Percentiles rank a stretch among this genome's conserved stretches.
phyloP scores from a whole-genome alignment of 2,888 invertebrate genomes.

The Aricia artaxerxes region DNA sequence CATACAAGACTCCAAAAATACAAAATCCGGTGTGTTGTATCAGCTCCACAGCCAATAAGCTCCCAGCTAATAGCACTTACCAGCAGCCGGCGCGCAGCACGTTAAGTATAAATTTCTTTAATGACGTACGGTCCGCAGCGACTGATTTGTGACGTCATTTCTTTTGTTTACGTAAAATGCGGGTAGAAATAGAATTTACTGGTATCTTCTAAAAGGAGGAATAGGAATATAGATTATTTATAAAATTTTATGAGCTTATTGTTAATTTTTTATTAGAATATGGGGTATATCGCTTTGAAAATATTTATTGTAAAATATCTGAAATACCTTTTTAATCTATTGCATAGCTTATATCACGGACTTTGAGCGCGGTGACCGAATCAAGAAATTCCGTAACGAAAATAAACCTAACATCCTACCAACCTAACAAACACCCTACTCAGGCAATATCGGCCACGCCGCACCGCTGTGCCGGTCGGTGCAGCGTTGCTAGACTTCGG shows the following conservation, averaged over 20 bases:
- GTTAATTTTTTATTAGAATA: too few relatives aligned
- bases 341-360: too few relatives aligned
- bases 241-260: not conserved
- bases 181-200: not conserved
- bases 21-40: not conserved
- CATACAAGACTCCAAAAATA: not conserved
- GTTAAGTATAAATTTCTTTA: conserved; percentile 62
- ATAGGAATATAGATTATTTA: not conserved
- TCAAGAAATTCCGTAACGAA: too few relatives aligned
- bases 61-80: conserved; percentile 54
- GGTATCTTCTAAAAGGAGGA: not conserved
- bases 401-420: too few relatives aligned
- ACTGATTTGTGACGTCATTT: conserved; percentile 12
- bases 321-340: too few relatives aligned
- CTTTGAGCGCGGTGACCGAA: too few relatives aligned
- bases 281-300: too few relatives aligned
- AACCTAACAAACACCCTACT: too few relatives aligned
- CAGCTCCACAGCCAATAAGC: conserved; percentile 18
- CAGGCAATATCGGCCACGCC: too few relatives aligned
- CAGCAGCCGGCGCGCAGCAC: conserved; percentile 53
- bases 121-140: conserved; percentile 50
- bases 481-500: too few relatives aligned
- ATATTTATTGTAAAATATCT: too few relatives aligned
- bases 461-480: too few relatives aligned
- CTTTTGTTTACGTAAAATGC: conserved; percentile 16